Conservation (phyloP, 2,888 invertebrate species). For the Oscheius myriophilus region DNA sequence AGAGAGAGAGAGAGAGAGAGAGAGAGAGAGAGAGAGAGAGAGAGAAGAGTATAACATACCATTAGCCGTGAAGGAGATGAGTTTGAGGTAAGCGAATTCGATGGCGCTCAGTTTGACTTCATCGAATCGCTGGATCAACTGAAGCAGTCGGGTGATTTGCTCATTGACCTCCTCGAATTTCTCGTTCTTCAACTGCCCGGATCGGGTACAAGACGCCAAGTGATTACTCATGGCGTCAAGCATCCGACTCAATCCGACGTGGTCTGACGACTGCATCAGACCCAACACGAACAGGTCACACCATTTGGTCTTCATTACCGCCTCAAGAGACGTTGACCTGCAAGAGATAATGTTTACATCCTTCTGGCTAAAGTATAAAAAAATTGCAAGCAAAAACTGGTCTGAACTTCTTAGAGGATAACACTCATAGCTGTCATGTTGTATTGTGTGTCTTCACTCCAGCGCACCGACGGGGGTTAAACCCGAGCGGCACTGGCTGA, state of each 20-base stretch:
- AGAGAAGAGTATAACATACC: slow-evolving; percentile 38
- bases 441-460: slow-evolving; percentile 23
- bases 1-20: background rate
- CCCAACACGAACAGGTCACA: slow-evolving; percentile 90
- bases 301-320: slow-evolving; percentile 88
- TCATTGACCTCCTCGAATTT: slow-evolving; percentile 48
- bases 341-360: slow-evolving; percentile 44
- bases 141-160: slow-evolving; percentile 43
- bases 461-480: slow-evolving; percentile 1
- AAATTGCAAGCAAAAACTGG: slow-evolving; percentile 6
- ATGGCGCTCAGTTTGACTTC: slow-evolving; percentile 51
- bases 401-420: slow-evolving; percentile 31
- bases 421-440: slow-evolving; percentile 18
- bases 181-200: slow-evolving; percentile 70
- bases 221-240: slow-evolving; percentile 85
- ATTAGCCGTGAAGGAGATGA: slow-evolving; percentile 67
- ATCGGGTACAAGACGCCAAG: slow-evolving; percentile 76
- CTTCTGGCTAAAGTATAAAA: background rate
- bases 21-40: background rate
- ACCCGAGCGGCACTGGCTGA: background rate
- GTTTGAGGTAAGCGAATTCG: slow-evolving; percentile 69
- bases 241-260: slow-evolving; percentile 76
- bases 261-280: slow-evolving; percentile 84
- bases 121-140: slow-evolving; percentile 41
- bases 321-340: slow-evolving; percentile 82